phyloP scores from a whole-genome alignment of 2,888 invertebrate species.

The Cheilosia scutellata region DNA sequence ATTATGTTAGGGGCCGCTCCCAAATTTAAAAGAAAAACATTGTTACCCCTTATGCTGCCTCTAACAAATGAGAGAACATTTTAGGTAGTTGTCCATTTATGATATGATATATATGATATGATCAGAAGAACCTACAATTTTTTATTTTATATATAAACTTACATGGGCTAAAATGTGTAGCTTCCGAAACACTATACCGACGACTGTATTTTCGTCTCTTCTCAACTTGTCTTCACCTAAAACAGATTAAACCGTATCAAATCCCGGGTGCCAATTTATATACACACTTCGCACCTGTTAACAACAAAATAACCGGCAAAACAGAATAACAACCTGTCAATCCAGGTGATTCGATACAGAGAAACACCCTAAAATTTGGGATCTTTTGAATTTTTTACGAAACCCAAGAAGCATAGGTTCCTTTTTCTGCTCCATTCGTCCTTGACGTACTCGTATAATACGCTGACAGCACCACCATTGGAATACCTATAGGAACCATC shows the following conservation, averaged over 20 bases:
- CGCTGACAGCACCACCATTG: conserved; percentile 58
- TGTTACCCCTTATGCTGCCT: too few relatives aligned
- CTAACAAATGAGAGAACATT: too few relatives aligned
- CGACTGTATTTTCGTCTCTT: background rate
- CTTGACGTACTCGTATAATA: conserved; percentile 40
- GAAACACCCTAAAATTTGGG: conserved; percentile 38
- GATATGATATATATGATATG: too few relatives aligned
- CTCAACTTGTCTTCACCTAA: conserved; percentile 20
- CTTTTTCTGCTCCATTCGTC: conserved; percentile 40
- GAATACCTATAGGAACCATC: conserved; percentile 47
- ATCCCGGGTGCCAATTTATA: conserved; percentile 16
- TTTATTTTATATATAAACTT: too few relatives aligned
- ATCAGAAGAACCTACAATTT: too few relatives aligned
- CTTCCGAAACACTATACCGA: too few relatives aligned
- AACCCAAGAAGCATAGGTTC: conserved; percentile 36
- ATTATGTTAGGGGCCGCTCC: too few relatives aligned
- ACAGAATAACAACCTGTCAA: conserved; percentile 67
- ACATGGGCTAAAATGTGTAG: too few relatives aligned
- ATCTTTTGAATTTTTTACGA: conserved; percentile 58
- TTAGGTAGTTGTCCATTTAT: too few relatives aligned
- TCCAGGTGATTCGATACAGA: conserved; percentile 30
- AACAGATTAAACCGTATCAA: background rate
- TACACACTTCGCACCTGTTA: conserved; percentile 54
- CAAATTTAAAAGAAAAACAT: too few relatives aligned
- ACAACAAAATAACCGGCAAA: conserved; percentile 44